A percentile compares a stretch with the other conserved stretches of the same genome.
phyloP scores from a whole-genome alignment of 2,113 vertebrate species.

The Hemiscyllium ocellatum region DNA sequence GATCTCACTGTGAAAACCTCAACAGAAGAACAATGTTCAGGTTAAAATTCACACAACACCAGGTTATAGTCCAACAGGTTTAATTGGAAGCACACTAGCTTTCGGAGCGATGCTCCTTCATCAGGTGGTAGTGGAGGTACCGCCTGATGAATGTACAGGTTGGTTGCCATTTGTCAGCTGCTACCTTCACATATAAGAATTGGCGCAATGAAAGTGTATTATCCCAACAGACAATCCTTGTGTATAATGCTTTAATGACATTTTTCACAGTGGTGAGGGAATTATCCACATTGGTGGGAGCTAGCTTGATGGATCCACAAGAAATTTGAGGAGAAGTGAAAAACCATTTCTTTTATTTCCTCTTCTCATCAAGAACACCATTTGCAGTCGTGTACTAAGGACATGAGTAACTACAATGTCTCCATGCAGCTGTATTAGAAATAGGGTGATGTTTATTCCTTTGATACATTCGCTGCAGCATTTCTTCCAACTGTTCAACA shows the following conservation, averaged over 20 bases:
- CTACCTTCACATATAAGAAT: neutral
- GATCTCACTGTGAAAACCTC: neutral
- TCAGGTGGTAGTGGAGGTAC: too few species aligned
- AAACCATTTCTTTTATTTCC: neutral
- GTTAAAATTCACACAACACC: neutral
- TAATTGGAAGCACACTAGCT: too few species aligned
- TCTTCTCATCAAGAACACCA: neutral
- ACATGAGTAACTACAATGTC: neutral
- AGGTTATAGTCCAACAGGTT: too few species aligned
- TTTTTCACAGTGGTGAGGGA: neutral
- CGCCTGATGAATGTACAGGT: too few species aligned
- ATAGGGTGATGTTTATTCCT: neutral
- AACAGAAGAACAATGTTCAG: neutral
- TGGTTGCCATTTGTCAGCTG: neutral
- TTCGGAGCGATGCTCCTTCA: too few species aligned
- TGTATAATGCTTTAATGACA: neutral
- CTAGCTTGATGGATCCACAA: neutral
- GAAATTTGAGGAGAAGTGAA: neutral
- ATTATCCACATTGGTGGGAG: neutral
- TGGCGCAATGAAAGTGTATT: neutral
- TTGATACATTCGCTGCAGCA: neutral
- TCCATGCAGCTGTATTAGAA: neutral
- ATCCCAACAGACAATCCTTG: neutral
- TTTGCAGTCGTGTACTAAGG: neutral
- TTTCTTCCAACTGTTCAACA: neutral